These are phyloP conservation scores for Notamacropus eugenii DNA, from an alignment of 2,797 vertebrate species.

Conservation along the genomic window DNA sequence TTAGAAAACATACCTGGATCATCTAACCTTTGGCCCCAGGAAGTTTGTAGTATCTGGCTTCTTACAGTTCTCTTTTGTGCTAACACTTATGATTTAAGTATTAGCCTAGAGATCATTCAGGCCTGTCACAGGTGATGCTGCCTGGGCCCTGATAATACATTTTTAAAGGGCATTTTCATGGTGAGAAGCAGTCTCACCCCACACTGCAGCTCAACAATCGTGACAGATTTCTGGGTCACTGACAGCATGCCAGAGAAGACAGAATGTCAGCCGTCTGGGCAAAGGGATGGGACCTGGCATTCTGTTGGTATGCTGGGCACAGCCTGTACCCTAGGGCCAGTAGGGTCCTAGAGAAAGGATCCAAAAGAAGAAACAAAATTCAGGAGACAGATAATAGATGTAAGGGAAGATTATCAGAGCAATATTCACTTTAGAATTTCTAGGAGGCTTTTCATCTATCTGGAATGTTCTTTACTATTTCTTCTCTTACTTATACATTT, in stretches of 20 bases:
- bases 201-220: background rate
- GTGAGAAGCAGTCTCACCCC: background rate
- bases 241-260: background rate
- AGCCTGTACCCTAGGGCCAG: accelerated
- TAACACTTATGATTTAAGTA: background rate
- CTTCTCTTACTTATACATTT: background rate
- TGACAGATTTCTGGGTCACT: background rate
- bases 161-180: background rate
- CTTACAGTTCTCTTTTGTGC: background rate
- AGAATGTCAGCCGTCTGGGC: background rate
- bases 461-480: background rate
- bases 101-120: background rate
- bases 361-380: background rate
- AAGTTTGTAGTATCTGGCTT: background rate
- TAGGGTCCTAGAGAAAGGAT: background rate
- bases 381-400: accelerated
- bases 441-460: background rate
- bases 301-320: accelerated
- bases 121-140: background rate
- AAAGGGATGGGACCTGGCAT: background rate
- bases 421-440: background rate
- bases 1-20: background rate
- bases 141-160: background rate
- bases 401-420: background rate
- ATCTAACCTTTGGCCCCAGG: background rate